phyloP scores from a whole-genome alignment of 2,888 invertebrate species.

The Mythimna albipuncta region DNA sequence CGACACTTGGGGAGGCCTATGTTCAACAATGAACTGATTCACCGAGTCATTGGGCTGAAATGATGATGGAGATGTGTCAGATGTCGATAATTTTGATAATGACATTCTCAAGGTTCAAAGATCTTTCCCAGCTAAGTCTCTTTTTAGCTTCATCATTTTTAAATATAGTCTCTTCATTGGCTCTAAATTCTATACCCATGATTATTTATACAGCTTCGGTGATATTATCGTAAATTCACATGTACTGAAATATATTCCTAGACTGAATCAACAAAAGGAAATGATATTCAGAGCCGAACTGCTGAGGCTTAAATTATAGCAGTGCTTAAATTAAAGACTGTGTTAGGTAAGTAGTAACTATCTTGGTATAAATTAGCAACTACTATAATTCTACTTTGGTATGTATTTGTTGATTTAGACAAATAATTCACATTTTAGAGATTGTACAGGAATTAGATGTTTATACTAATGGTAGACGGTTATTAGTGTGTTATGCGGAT shows the following conservation, averaged over 20 bases:
- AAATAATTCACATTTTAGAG: constrained; percentile 36
- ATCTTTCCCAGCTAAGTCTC: background rate
- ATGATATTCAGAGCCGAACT: constrained; percentile 9
- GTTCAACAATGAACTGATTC: too few relatives aligned
- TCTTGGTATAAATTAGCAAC: constrained; percentile 31
- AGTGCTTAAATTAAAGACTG: constrained; percentile 2
- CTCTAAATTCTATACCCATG: background rate
- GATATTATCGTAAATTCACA: background rate
- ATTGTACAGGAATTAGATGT: constrained; percentile 45
- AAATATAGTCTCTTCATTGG: background rate
- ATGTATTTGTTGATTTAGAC: constrained; percentile 31
- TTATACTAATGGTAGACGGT: constrained; percentile 24
- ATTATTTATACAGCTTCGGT: background rate
- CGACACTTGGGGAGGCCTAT: too few relatives aligned
- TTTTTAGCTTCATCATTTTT: too few relatives aligned
- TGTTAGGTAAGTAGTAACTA: background rate
- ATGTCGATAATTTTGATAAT: background rate
- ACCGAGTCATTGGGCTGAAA: too few relatives aligned
- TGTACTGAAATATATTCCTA: constrained; percentile 11
- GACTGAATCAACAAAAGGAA: constrained; percentile 29
- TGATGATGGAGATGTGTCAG: too few relatives aligned
- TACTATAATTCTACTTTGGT: constrained; percentile 3
- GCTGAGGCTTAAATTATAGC: constrained; percentile 14
- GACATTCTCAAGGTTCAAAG: background rate
- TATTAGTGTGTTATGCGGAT: background rate